phyloP scores from a whole-genome alignment of 23 tunicate species.

The Ciona savignyi region DNA sequence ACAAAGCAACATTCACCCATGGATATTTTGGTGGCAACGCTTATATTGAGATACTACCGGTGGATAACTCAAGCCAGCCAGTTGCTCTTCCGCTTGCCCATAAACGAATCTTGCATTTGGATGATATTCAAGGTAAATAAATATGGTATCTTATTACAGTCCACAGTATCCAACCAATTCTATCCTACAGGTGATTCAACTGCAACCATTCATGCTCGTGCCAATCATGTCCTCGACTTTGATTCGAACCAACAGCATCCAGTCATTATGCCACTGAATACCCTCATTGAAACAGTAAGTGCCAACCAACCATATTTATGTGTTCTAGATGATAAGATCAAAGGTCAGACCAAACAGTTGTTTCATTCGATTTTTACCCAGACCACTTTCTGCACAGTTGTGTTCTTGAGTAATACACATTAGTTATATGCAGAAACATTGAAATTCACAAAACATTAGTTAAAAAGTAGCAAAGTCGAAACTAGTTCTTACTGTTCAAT shows the following conservation, averaged over 20 bases:
- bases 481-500: too few relatives aligned
- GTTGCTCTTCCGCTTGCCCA: constrained; percentile 23
- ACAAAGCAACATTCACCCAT: constrained; percentile 11
- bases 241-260: constrained; percentile 1
- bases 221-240: constrained; percentile 9
- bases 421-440: too few relatives aligned
- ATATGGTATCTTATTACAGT: not conserved
- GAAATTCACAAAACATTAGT: too few relatives aligned
- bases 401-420: too few relatives aligned
- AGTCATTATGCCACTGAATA: constrained; percentile 13
- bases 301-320: too few relatives aligned
- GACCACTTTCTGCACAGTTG: too few relatives aligned
- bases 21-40: constrained; percentile 21
- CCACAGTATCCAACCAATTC: not conserved
- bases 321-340: too few relatives aligned
- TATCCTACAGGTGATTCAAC: constrained; percentile 20
- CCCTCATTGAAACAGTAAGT: constrained; percentile 6
- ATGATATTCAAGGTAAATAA: constrained; percentile 13
- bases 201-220: constrained; percentile 2
- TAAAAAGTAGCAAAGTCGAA: too few relatives aligned
- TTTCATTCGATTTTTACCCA: too few relatives aligned
- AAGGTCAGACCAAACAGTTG: too few relatives aligned
- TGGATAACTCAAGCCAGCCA: constrained; percentile 16
- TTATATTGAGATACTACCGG: constrained; percentile 22
- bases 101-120: constrained; percentile 7